A percentile compares a stretch with the other conserved stretches of the same genome.
Conservation (phyloP, 2,888 invertebrate genomes). For the Nomada fabriciana region DNA sequence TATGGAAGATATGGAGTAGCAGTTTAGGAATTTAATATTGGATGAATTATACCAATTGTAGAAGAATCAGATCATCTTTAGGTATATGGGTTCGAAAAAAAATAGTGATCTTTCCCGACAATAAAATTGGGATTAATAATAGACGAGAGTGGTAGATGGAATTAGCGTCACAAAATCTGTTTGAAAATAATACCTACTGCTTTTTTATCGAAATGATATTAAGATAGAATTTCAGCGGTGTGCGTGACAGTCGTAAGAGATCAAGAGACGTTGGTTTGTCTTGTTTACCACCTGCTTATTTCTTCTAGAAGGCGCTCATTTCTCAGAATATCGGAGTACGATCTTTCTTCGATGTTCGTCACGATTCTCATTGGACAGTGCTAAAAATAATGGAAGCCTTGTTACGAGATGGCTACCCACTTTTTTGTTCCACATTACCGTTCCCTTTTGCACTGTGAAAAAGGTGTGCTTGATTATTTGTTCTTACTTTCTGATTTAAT, state of each 20-base stretch:
- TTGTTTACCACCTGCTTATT: conserved; percentile 19
- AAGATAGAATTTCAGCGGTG: background rate
- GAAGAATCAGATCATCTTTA: too few species aligned
- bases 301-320: conserved; percentile 13
- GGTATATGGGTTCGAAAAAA: too few species aligned
- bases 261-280: conserved; percentile 1
- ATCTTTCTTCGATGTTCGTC: conserved; percentile 11
- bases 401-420: conserved; percentile 6
- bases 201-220: background rate
- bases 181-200: background rate
- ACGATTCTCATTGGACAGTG: conserved; percentile 13
- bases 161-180: background rate
- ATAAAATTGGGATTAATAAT: too few species aligned
- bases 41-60: too few species aligned
- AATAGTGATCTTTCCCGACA: too few species aligned
- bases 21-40: background rate
- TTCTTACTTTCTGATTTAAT: background rate
- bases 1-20: background rate
- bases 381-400: conserved; percentile 52
- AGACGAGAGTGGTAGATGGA: too few species aligned
- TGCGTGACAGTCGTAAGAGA: conserved; percentile 7
- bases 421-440: conserved; percentile 33
- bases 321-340: conserved; percentile 31
- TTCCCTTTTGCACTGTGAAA: background rate
- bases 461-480: background rate